Base-by-base conservation (phyloP, 2,113 vertebrate species). In the Triplophysa rosa region DNA sequence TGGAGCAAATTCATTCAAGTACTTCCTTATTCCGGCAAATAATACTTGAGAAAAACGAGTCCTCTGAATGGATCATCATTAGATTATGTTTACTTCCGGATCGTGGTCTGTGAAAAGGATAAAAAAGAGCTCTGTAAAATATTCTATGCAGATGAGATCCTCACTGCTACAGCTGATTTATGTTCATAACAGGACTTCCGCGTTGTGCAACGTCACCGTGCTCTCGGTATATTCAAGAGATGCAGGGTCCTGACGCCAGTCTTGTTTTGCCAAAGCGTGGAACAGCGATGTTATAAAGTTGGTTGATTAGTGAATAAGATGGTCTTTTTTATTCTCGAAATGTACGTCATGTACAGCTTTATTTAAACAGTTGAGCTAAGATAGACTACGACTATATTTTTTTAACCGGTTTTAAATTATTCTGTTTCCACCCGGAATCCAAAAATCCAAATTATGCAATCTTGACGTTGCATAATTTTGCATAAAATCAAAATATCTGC, bases 141-240 rank as follows among this genome's bases (percentile, higher is more conserved):
- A 74, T 62, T 19, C 11, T 26, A 62, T 24, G 33, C 37, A n/a
- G 58, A 37, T 47, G 58, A 45, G 71, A 26, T 74, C 56, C 71
- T 45, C 49, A 56, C 37, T 74, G 71, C 56, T 74, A 73, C 37
- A 61, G 14, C 16, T 62, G 71, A 33, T 56, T 73, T 45, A 62
- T 47, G 71, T 4, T 62, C 21, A 72, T 42, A 40, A 59, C 54
- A 42, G 23, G 9, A 76, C 73, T 76, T 76, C 73, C 73, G 40
- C 16, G 17, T 65, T 74, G 37, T 19, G 1, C 1, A 1, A 37
- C 73, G 61, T 76, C 42, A 49, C 61, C 42, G 4, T 45, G 42
- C 42, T 8, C 42, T 8, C 2, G 4, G 42, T 45, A 65, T 49
- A 64, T 64, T 76, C 59, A 47, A 33, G 40, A 76, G 24, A 29